These are phyloP conservation scores for Platichthys stellatus DNA, from an alignment of 2,113 vertebrate species.

Conservation along the genomic window DNA sequence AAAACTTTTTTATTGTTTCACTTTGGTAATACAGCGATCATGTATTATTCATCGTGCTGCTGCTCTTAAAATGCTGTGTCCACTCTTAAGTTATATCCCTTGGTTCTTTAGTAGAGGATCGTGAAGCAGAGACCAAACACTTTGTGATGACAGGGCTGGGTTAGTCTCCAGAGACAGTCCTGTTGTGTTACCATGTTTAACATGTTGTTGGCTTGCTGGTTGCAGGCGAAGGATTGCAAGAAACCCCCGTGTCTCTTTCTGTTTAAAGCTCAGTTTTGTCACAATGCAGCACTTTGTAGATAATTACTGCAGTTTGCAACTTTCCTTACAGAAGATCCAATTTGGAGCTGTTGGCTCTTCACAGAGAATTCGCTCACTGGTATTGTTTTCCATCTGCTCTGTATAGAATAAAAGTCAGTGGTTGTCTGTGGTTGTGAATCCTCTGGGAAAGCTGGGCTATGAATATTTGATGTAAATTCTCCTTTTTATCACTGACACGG, in stretches of 20 bases:
- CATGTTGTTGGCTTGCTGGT: slow-evolving; percentile 23
- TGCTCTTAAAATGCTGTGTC: slow-evolving; percentile 52
- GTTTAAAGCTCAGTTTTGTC: slow-evolving; percentile 42
- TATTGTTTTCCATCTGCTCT: slow-evolving; percentile 66
- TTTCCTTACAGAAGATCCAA: slow-evolving; percentile 46
- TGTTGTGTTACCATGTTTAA: slow-evolving; percentile 42
- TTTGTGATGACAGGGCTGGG: slow-evolving; percentile 20
- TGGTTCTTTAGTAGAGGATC: slow-evolving; percentile 44
- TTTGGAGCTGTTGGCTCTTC: slow-evolving; percentile 6
- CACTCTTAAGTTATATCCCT: slow-evolving; percentile 43
- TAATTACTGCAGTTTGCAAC: slow-evolving; percentile 57
- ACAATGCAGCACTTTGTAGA: slow-evolving; percentile 59
- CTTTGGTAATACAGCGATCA: slow-evolving; percentile 41
- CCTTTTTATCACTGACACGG: slow-evolving; percentile 75
- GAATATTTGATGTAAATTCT: slow-evolving; percentile 84
- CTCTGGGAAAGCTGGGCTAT: slow-evolving; percentile 71
- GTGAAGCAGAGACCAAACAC: slow-evolving; percentile 36
- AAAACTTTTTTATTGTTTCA: slow-evolving; percentile 39
- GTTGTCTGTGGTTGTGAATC: slow-evolving; percentile 68
- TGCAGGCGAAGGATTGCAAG: slow-evolving; percentile 5
- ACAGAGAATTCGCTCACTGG: slow-evolving; percentile 27
- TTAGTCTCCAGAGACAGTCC: slow-evolving; percentile 23
- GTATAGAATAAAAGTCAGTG: slow-evolving; percentile 59
- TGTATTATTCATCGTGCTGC: slow-evolving; percentile 60
- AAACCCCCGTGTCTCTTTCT: slow-evolving; percentile 2